A percentile compares a stretch with the other conserved stretches of the same genome.
These are phyloP conservation scores for Mythimna loreyi DNA, from an alignment of 2,888 invertebrate genomes.

Conservation along the genomic window DNA sequence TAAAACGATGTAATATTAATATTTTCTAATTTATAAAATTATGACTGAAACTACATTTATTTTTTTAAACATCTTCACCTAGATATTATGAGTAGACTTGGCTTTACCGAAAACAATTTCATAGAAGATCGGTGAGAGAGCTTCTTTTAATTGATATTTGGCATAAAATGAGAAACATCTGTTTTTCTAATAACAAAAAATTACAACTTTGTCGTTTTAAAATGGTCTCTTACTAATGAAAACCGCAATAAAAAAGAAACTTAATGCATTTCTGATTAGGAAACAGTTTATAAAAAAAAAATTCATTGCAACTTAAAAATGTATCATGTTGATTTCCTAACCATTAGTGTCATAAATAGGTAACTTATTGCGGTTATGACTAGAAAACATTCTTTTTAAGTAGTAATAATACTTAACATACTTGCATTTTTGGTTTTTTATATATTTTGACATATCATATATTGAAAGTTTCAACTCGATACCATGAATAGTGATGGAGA, in stretches of 20 bases:
- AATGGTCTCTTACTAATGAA: too few relatives aligned
- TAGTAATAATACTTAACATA: slow-evolving; percentile 2
- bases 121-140: neutral
- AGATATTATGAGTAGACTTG: too few relatives aligned
- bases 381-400: neutral
- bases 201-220: too few relatives aligned
- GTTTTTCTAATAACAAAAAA: neutral
- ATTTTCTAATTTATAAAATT: too few relatives aligned
- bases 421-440: too few relatives aligned
- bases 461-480: too few relatives aligned
- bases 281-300: neutral
- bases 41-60: neutral
- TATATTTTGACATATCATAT: too few relatives aligned
- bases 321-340: neutral
- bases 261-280: neutral
- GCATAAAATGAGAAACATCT: neutral
- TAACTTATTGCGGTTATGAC: slow-evolving; percentile 1
- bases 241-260: too few relatives aligned
- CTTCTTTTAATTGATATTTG: neutral
- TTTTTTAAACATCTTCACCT: neutral
- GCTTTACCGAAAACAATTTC: neutral
- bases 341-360: neutral
- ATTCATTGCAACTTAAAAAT: neutral
- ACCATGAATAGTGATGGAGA: too few relatives aligned
- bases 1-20: too few relatives aligned